A percentile compares a stretch with the other conserved stretches of the same genome.
phyloP scores from a whole-genome alignment of 2,113 vertebrate genomes.

The Helogale parvula region DNA sequence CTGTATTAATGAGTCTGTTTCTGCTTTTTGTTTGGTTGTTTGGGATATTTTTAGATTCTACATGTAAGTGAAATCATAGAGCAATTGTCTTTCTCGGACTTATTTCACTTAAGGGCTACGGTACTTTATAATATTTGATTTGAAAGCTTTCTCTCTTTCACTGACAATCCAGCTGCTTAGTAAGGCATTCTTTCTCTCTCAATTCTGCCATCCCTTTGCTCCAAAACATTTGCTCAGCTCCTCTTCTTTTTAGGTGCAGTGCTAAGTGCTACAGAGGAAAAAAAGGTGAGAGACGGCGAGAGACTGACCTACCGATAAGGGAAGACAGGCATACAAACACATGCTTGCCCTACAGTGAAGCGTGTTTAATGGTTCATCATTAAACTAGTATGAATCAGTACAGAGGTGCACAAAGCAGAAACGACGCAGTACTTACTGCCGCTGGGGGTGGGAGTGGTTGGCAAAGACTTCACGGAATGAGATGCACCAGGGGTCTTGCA shows the following conservation, averaged over 20 bases:
- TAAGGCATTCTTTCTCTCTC: background rate
- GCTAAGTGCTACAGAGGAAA: background rate
- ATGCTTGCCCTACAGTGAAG: background rate
- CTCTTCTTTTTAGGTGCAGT: background rate
- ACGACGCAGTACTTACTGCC: background rate
- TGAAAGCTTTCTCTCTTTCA: background rate
- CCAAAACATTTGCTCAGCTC: background rate
- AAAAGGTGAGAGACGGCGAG: background rate
- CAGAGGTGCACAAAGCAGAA: background rate
- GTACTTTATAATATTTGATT: background rate
- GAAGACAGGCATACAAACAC: background rate
- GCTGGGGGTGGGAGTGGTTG: background rate
- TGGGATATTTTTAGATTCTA: background rate
- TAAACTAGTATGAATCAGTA: too few relatives aligned
- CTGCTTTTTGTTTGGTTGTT: background rate
- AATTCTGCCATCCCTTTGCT: background rate
- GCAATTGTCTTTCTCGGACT: background rate
- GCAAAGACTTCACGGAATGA: background rate
- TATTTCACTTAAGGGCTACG: background rate
- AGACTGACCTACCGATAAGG: background rate
- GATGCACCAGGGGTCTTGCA: background rate
- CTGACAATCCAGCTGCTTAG: background rate
- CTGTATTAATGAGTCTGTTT: background rate
- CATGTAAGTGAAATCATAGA: background rate
- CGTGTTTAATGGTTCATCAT: background rate